Conservation (phyloP, 2,113 vertebrate species). For the Scomber scombrus region DNA sequence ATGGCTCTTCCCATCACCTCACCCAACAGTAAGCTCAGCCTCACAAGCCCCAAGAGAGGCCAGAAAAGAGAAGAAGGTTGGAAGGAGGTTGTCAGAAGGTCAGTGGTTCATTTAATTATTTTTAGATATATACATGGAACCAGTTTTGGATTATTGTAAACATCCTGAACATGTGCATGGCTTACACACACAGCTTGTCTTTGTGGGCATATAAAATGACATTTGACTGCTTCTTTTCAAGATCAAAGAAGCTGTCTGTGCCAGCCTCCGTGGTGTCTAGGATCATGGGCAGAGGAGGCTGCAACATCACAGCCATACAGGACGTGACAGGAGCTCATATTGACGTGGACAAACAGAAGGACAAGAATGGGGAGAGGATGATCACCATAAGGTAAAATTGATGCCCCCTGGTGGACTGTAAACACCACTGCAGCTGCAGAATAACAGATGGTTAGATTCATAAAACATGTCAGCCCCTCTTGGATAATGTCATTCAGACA, state of each 20-base stretch:
- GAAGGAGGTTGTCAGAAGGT: constrained; percentile 99
- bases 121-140: not conserved
- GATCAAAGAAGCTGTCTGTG: constrained; percentile 99
- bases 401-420: constrained; percentile 40
- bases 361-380: constrained; percentile 99
- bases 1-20: constrained; percentile 92
- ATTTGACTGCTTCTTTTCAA: constrained; percentile 61
- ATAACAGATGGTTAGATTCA: not conserved
- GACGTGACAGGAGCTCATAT: constrained; percentile 99
- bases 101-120: constrained; percentile 43
- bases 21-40: constrained; percentile 94
- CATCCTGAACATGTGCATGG: not conserved
- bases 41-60: constrained; percentile 96
- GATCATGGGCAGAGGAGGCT: constrained; percentile 99
- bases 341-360: constrained; percentile 99
- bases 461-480: not conserved
- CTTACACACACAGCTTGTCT: not conserved
- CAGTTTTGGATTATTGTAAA: not conserved
- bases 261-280: constrained; percentile 98
- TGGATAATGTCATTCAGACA: constrained; percentile 38
- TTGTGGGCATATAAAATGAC: not conserved
- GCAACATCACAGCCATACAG: constrained; percentile 99
- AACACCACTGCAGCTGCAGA: not conserved
- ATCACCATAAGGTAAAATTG: constrained; percentile 95
- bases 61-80: constrained; percentile 99